Evolutionary conservation across 2,888 invertebrate species (phyloP).

Genomic region (Gnatocerus cornutus): DNA sequence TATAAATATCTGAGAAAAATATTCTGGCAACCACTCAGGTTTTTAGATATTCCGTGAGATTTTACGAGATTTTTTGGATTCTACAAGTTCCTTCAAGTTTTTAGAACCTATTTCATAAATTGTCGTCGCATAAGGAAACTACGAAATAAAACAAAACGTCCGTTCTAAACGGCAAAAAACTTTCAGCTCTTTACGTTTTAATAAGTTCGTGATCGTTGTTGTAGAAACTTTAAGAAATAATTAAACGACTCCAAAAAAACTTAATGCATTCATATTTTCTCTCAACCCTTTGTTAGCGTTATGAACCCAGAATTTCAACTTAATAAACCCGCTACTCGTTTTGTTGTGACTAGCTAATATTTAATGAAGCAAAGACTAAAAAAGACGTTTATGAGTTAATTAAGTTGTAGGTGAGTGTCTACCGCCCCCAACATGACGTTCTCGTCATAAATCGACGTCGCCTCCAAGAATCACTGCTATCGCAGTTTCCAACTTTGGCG

Average conservation of each 20-base stretch:
- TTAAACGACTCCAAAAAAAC: background rate
- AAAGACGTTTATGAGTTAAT: conserved; percentile 4
- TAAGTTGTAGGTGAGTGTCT: background rate
- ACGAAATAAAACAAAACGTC: too few relatives aligned
- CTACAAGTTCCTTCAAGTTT: too few relatives aligned
- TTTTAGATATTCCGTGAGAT: too few relatives aligned
- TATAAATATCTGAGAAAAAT: too few relatives aligned
- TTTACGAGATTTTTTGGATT: too few relatives aligned
- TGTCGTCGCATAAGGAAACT: too few relatives aligned
- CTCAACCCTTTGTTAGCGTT: background rate
- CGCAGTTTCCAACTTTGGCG: background rate
- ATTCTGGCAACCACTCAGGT: too few relatives aligned
- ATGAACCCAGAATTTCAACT: background rate
- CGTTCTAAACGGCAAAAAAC: too few relatives aligned
- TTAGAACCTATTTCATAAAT: too few relatives aligned
- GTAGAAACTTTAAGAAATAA: background rate
- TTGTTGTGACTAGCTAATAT: background rate
- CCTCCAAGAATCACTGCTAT: background rate
- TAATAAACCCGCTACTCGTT: conserved; percentile 1
- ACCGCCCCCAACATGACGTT: background rate
- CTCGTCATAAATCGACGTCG: conserved; percentile 4
- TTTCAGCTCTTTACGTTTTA: background rate
- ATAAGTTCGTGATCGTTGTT: background rate
- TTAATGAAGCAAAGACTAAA: background rate
- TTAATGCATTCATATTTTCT: background rate